Evolutionary conservation across 2,888 invertebrate species (phyloP).

Genomic region (Himalopsyche japonica): DNA sequence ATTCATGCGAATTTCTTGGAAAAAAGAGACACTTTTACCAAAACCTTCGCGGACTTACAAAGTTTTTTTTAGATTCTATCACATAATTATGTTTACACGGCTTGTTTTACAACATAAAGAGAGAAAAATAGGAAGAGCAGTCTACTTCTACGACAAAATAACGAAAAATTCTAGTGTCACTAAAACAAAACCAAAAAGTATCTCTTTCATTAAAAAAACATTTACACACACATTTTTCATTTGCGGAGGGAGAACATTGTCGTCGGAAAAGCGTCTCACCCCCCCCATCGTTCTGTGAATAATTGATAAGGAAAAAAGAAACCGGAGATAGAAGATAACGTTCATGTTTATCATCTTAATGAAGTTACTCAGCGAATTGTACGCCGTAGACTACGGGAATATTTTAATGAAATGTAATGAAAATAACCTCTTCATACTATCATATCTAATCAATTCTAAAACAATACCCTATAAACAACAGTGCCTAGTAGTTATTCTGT

Average conservation of each 20-base stretch:
- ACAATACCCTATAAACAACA: too few relatives aligned
- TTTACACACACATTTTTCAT: slow-evolving; percentile 9
- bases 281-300: not conserved
- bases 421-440: too few relatives aligned
- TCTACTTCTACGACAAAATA: not conserved
- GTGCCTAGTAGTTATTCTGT: too few relatives aligned
- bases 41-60: not conserved
- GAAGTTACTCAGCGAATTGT: not conserved
- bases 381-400: not conserved
- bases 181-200: slow-evolving; percentile 1
- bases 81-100: not conserved
- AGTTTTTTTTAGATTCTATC: not conserved
- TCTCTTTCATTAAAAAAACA: slow-evolving; percentile 15
- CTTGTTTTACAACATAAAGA: not conserved
- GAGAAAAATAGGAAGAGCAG: not conserved
- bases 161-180: not conserved
- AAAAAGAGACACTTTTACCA: not conserved
- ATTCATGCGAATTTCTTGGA: not conserved
- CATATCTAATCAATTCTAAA: too few relatives aligned
- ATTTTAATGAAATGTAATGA: not conserved
- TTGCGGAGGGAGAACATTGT: not conserved
- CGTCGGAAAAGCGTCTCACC: not conserved
- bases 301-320: slow-evolving; percentile 10
- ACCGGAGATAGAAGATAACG: not conserved
- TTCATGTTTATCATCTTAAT: slow-evolving; percentile 4